Evolutionary conservation across 2,113 vertebrate species (phyloP).

Genomic region (Hippopotamus amphibius): DNA sequence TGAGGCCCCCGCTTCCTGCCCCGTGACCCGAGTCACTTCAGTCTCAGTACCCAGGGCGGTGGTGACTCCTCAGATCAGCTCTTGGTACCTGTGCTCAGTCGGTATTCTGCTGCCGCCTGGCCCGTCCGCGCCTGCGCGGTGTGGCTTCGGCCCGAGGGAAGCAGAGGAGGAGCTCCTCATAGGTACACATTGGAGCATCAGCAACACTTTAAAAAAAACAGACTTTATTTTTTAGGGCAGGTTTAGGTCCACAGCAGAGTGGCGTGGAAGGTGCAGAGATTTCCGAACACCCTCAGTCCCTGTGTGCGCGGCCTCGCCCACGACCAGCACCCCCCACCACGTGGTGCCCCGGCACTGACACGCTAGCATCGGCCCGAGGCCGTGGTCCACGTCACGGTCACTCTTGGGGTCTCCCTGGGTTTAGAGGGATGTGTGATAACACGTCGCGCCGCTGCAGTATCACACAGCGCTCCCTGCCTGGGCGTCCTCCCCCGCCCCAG

Average conservation of each 20-base stretch:
- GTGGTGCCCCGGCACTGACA: not conserved
- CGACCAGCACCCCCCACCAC: no score
- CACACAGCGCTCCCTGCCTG: not conserved
- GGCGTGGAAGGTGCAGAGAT: no score
- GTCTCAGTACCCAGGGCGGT: no score
- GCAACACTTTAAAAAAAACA: not conserved
- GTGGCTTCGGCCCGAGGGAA: fast-evolving
- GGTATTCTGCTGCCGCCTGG: no score
- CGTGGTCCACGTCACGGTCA: fast-evolving
- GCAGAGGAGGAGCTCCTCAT: no score
- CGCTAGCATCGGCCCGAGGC: not conserved
- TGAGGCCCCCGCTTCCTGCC: not conserved
- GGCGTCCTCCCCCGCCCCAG: not conserved
- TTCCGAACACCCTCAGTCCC: not conserved
- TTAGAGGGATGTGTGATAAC: no score
- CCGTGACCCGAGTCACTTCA: fast-evolving
- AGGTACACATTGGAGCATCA: not conserved
- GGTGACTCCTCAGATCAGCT: not conserved
- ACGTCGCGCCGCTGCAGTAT: fast-evolving
- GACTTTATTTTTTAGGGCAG: not conserved
- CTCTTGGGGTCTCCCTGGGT: no score
- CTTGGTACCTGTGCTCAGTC: not conserved
- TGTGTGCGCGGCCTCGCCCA: fast-evolving
- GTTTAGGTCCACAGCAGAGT: not conserved
- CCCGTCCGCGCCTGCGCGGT: fast-evolving